A percentile compares a stretch with the other conserved stretches of the same genome.
phyloP scores from a whole-genome alignment of 2,888 invertebrate species.

The Agonopterix arenella region DNA sequence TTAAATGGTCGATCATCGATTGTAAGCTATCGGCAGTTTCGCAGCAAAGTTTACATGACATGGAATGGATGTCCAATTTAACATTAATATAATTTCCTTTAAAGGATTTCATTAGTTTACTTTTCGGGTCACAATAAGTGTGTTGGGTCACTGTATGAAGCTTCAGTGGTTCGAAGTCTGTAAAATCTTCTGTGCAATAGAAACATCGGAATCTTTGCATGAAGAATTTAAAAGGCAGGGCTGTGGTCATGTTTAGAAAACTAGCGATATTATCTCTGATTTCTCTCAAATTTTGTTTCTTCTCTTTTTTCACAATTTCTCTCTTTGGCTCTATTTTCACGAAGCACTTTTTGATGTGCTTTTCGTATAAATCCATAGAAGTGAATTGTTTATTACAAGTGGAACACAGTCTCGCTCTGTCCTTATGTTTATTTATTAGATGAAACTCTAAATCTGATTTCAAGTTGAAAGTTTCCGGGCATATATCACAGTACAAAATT shows the following conservation, averaged over 20 bases:
- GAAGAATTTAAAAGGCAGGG: conserved; percentile 35
- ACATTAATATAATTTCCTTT: conserved; percentile 22
- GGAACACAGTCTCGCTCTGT: neutral
- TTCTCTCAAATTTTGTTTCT: conserved; percentile 2
- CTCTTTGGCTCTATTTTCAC: conserved; percentile 2
- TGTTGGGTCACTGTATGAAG: conserved; percentile 22
- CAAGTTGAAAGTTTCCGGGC: neutral
- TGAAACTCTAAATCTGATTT: conserved; percentile 2
- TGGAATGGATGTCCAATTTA: conserved; percentile 25
- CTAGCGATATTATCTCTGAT: conserved; percentile 18
- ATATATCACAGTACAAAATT: conserved; percentile 1
- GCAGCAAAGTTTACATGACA: conserved; percentile 28
- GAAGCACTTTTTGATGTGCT: conserved; percentile 1
- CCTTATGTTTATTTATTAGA: neutral
- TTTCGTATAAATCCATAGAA: conserved; percentile 5
- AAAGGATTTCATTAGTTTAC: conserved; percentile 20
- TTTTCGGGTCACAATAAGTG: conserved; percentile 18
- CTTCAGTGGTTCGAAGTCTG: conserved; percentile 21
- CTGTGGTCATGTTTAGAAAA: conserved; percentile 28
- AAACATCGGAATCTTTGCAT: conserved; percentile 35
- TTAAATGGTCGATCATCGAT: conserved; percentile 23
- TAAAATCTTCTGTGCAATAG: conserved; percentile 29
- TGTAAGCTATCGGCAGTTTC: conserved; percentile 17
- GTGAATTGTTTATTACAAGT: conserved; percentile 5
- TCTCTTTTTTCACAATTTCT: neutral